Evolutionary conservation across 2,888 invertebrate species (phyloP).

Genomic region (Corbicula japonica): DNA sequence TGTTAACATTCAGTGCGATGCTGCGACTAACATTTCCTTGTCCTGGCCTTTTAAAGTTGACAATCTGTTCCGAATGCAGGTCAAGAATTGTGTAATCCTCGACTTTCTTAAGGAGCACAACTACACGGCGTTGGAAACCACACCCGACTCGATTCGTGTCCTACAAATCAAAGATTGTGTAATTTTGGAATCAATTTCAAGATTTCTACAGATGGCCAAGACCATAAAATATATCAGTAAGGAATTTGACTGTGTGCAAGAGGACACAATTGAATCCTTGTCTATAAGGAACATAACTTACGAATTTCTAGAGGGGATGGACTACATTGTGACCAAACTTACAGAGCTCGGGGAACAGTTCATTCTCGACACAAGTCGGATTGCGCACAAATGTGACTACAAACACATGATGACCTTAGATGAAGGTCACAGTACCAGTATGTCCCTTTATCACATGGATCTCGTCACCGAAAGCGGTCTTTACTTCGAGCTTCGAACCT

Average conservation of each 20-base stretch:
- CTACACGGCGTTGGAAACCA: constrained; percentile 22
- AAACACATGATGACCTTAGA: constrained; percentile 64
- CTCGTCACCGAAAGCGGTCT: constrained; percentile 63
- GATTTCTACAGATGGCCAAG: constrained; percentile 29
- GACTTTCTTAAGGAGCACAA: constrained; percentile 61
- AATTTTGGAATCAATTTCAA: constrained; percentile 35
- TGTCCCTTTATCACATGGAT: constrained; percentile 67
- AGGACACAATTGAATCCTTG: constrained; percentile 54
- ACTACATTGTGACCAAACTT: constrained; percentile 18
- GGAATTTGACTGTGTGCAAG: constrained; percentile 68
- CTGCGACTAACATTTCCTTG: constrained; percentile 56
- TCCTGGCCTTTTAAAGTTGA: constrained; percentile 68
- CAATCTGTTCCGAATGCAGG: constrained; percentile 55
- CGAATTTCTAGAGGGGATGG: constrained; percentile 35
- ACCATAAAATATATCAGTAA: constrained; percentile 48
- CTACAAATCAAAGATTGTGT: constrained; percentile 48
- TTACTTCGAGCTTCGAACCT: constrained; percentile 63
- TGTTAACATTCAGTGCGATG: constrained; percentile 56
- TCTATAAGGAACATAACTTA: constrained; percentile 57
- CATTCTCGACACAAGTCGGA: constrained; percentile 45
- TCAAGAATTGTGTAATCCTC: constrained; percentile 54
- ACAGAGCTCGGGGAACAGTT: constrained; percentile 50
- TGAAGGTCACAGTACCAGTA: constrained; percentile 59
- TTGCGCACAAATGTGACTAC: constrained; percentile 64
- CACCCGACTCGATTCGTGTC: constrained; percentile 62